Percentiles rank a stretch among this genome's conserved stretches.
Evolutionary conservation across 2,888 invertebrate genomes (phyloP).

Genomic region (Tupiocoris notatus): DNA sequence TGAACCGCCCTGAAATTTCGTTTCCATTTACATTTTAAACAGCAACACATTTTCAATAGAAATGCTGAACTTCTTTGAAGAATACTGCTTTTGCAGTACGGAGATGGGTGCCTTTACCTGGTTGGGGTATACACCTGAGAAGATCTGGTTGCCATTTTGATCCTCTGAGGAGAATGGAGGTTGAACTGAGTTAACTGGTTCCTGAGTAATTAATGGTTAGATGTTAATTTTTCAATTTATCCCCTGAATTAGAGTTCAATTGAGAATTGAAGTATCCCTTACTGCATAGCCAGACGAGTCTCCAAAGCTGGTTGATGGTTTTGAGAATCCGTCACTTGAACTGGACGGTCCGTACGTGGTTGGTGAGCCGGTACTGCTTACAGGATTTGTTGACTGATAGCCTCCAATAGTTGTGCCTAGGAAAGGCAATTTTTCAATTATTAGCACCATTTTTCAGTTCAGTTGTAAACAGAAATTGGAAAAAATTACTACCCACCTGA

Average conservation of each 20-base stretch:
- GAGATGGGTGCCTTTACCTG: too few relatives aligned
- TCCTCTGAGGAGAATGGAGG: conserved; percentile 5
- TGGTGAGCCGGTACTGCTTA: conserved; percentile 9
- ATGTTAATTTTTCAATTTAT: not conserved
- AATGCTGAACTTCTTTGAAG: too few relatives aligned
- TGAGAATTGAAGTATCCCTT: not conserved
- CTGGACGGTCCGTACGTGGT: not conserved
- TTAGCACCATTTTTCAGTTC: not conserved
- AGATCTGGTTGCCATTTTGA: not conserved
- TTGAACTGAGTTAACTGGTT: conserved; percentile 23
- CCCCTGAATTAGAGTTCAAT: too few relatives aligned
- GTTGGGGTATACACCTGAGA: conserved; percentile 4
- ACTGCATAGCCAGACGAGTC: conserved; percentile 10
- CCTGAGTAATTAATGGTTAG: not conserved
- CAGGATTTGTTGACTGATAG: conserved; percentile 1
- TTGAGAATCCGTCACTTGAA: conserved; percentile 9
- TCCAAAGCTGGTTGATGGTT: conserved; percentile 3
- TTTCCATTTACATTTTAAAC: not conserved
- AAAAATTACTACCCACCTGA: not conserved
- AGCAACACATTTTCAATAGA: too few relatives aligned
- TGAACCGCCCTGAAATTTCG: not conserved
- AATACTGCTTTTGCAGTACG: too few relatives aligned
- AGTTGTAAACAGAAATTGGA: not conserved
- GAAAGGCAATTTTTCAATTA: not conserved
- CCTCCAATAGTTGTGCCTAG: conserved; percentile 8